Percentiles rank a stretch among this genome's conserved stretches.
Conservation (phyloP, 2,113 vertebrate genomes). For the Parotia lawesii region DNA sequence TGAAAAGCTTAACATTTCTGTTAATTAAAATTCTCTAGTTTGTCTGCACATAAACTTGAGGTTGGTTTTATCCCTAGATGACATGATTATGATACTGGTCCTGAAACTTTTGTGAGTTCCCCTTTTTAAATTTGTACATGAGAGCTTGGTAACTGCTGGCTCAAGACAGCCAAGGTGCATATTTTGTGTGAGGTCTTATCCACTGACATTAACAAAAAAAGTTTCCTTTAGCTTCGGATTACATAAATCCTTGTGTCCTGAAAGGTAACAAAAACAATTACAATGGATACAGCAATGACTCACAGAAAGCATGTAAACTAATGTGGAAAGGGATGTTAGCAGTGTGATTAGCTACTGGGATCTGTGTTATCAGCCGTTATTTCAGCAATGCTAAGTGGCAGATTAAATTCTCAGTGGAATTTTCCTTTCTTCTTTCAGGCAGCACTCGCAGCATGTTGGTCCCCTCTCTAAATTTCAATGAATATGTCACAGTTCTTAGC, state of each 20-base stretch:
- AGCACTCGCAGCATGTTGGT: not conserved
- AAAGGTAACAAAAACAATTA: not conserved
- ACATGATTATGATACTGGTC: not conserved
- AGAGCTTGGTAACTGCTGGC: not conserved
- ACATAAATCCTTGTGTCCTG: not conserved
- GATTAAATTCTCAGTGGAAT: slow-evolving; percentile 54
- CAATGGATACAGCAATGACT: not conserved
- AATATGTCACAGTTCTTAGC: not conserved
- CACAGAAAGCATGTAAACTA: not conserved
- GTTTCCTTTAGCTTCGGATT: not conserved
- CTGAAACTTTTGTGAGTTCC: not conserved
- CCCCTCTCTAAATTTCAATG: not conserved
- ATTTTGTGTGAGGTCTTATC: not conserved
- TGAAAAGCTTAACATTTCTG: not conserved
- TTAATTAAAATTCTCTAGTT: not conserved
- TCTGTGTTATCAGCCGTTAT: slow-evolving; percentile 22
- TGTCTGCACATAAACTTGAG: not conserved
- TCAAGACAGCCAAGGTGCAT: not conserved
- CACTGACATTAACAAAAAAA: not conserved
- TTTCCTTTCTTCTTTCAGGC: slow-evolving; percentile 55
- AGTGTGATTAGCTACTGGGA: slow-evolving; percentile 1
- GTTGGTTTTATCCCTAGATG: not conserved
- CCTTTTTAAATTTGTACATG: not conserved
- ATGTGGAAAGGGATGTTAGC: not conserved
- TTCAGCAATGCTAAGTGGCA: slow-evolving; percentile 20